A percentile compares a stretch with the other conserved stretches of the same genome.
phyloP scores from a whole-genome alignment of 2,888 invertebrate species.

The Leptinotarsa tumamoca region DNA sequence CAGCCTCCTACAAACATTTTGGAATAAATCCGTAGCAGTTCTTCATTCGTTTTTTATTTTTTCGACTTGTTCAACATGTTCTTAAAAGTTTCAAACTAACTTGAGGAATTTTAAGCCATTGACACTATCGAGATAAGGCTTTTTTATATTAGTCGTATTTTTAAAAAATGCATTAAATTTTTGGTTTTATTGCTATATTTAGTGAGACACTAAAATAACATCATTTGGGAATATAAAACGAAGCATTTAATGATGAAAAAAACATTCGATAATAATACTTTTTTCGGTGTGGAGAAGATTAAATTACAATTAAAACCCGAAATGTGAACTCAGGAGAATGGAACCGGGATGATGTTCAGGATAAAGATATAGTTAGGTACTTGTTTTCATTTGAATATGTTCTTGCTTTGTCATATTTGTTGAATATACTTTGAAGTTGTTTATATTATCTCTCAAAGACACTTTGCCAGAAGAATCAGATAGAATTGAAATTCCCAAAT shows the following conservation, averaged over 20 bases:
- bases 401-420: not conserved
- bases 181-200: conserved; percentile 58
- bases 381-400: not conserved
- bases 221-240: conserved; percentile 47
- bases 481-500: too few species aligned
- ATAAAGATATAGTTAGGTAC: not conserved
- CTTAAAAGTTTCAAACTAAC: conserved; percentile 52
- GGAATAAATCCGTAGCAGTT: conserved; percentile 45
- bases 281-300: conserved; percentile 36
- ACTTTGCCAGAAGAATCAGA: too few species aligned
- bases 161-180: conserved; percentile 57
- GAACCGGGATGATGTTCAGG: not conserved
- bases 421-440: not conserved
- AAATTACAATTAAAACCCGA: conserved; percentile 14
- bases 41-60: conserved; percentile 45
- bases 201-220: conserved; percentile 50
- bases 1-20: conserved; percentile 51
- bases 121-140: conserved; percentile 52
- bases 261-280: conserved; percentile 40
- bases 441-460: too few species aligned
- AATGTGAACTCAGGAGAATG: conserved; percentile 3
- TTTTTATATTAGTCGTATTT: conserved; percentile 50
- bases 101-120: conserved; percentile 53
- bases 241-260: conserved; percentile 43
- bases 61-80: conserved; percentile 55